Conservation (phyloP, 1,140 invertebrate genomes). For the Eriocheir sinensis region DNA sequence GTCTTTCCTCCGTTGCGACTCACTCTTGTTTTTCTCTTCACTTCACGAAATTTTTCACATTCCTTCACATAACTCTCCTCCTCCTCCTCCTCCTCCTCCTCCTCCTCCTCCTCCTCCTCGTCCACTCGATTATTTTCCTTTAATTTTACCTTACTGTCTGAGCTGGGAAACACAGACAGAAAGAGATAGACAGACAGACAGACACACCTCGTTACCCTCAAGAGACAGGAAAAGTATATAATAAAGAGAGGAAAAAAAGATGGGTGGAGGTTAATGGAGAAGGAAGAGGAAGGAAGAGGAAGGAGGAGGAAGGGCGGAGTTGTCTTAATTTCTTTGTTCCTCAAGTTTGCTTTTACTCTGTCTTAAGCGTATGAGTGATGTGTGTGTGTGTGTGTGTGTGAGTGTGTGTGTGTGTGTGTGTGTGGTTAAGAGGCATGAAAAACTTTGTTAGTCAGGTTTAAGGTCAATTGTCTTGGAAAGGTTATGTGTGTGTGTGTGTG, state of each 20-base stretch:
- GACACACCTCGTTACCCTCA: no score
- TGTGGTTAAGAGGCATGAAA: background rate
- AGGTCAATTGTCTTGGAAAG: no score
- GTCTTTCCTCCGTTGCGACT: no score
- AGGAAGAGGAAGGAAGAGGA: background rate
- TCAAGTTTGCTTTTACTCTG: no score
- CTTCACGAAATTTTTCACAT: no score
- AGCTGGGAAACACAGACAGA: background rate
- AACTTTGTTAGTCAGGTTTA: background rate
- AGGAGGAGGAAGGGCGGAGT: no score
- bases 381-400: background rate
- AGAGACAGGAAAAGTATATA: no score
- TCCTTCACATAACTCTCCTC: background rate
- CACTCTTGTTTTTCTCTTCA: no score
- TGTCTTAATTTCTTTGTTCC: no score
- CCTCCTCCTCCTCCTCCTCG: background rate
- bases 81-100: conserved; percentile 1
- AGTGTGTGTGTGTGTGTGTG: conserved; percentile 20
- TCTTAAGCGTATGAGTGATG: background rate
- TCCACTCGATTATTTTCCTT: background rate
- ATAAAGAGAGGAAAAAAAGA: no score
- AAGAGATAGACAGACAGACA: background rate
- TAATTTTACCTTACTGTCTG: background rate
- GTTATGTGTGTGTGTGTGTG: background rate
- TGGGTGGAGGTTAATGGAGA: no score